phyloP scores from a whole-genome alignment of 2,113 vertebrate species.

The Tupaia tana region DNA sequence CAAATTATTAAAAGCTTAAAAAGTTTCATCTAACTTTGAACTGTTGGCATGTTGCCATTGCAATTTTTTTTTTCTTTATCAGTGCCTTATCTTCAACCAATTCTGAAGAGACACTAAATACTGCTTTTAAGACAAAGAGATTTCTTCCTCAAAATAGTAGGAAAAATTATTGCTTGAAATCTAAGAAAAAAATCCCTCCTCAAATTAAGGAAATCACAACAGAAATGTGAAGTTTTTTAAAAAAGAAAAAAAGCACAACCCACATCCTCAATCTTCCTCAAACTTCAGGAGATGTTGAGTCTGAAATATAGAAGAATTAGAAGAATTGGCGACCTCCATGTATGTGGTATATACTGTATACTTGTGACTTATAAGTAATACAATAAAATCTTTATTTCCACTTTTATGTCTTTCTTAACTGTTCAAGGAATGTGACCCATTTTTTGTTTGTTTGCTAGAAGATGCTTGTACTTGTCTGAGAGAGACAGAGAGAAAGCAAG shows the following conservation, averaged over 20 bases:
- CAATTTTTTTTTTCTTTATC: background rate
- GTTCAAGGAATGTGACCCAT: too few relatives aligned
- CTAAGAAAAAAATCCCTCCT: background rate
- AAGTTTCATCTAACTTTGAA: background rate
- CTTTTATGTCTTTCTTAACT: too few relatives aligned
- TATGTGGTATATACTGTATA: too few relatives aligned
- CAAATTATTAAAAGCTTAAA: constrained; percentile 50
- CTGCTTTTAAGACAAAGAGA: background rate
- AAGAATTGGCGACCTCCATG: too few relatives aligned
- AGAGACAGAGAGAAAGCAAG: too few relatives aligned
- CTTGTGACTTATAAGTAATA: too few relatives aligned
- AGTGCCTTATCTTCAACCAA: background rate
- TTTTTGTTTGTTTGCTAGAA: too few relatives aligned
- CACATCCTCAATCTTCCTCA: background rate
- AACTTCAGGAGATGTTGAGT: background rate
- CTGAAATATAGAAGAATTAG: background rate
- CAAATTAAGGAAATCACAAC: background rate
- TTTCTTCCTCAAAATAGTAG: background rate
- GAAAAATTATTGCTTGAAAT: background rate
- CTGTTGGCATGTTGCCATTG: background rate
- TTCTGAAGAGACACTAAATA: background rate
- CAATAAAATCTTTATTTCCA: too few relatives aligned
- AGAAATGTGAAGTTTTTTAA: background rate
- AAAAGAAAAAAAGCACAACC: background rate
- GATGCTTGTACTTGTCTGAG: too few relatives aligned